These are phyloP conservation scores for Colletes latitarsis DNA, from an alignment of 1,140 invertebrate species.

Conservation along the genomic window DNA sequence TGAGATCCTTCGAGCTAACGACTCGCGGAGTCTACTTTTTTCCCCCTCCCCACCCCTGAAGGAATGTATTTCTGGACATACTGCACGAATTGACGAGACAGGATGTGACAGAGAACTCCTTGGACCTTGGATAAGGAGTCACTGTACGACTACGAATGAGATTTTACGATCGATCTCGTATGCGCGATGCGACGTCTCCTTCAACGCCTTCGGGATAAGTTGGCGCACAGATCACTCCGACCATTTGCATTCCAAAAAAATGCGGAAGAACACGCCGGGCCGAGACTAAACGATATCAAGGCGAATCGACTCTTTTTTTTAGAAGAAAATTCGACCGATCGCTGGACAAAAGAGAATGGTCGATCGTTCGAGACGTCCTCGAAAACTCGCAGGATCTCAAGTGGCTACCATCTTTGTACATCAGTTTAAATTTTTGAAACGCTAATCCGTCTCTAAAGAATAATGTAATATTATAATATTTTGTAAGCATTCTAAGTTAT, in stretches of 20 bases:
- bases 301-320: background rate
- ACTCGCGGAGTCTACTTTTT: background rate
- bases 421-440: too few species aligned
- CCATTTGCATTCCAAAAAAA: slow-evolving; percentile 55
- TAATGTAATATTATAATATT: too few species aligned
- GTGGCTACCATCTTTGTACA: too few species aligned
- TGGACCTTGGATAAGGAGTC: slow-evolving; percentile 40
- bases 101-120: slow-evolving; percentile 42
- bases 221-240: slow-evolving; percentile 3
- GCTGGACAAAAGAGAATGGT: background rate
- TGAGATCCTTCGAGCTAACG: slow-evolving; percentile 1
- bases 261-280: slow-evolving; percentile 43
- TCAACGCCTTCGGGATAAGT: slow-evolving; percentile 30
- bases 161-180: slow-evolving; percentile 33
- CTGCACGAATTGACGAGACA: slow-evolving; percentile 21
- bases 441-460: too few species aligned
- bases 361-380: too few species aligned
- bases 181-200: slow-evolving; percentile 52
- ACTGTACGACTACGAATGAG: slow-evolving; percentile 54
- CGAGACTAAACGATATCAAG: slow-evolving; percentile 10
- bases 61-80: slow-evolving; percentile 36
- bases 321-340: too few species aligned
- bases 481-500: too few species aligned
- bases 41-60: background rate
- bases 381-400: too few species aligned